Base-by-base conservation (phyloP, 2,888 invertebrate genomes). In the Deilephila elpenor region DNA sequence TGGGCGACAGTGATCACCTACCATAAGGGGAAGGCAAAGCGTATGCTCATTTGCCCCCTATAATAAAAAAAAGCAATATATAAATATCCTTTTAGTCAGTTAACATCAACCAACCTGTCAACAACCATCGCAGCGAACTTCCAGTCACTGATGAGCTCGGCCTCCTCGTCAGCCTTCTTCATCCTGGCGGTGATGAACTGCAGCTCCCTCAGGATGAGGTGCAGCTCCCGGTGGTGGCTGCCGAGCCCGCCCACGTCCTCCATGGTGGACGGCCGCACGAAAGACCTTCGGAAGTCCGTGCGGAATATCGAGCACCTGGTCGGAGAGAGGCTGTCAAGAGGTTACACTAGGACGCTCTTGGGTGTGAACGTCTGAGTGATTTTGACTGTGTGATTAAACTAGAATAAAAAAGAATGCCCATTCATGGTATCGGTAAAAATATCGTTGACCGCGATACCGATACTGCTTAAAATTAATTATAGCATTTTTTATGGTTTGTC, bases 91-190 rank as follows among this genome's bases (percentile, higher is more conserved):
- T 44, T 14, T 3, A 11, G 6, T 56, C 56, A n/a, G 19, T 14
- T n/a, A 44, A 14, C 44, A 44, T 44, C 44, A n/a, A 76, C 83
- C 89, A 78, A 96, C 96, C 98, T 97, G 95, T 99, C 99, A 89
- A 99, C 98, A 89, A 99, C 99, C 98, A 99, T 98, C 80, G 99
- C 99, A 74, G 99, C 99, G 91, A 99, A 99, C 92, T 98, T 99
- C 99, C 99, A 99, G 92, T 99, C 99, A 93, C 97, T 98, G 84
- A 98, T 98, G 81, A 98, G 96, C 89, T 99, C 98, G 74, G 97
- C 97, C 88, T 98, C 98, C 85, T 98, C 98, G 88, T 99, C 99
- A 74, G 98, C 97, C 91, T 98, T 98, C 91, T 97, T 97, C 97
- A 99, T 98, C 85, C 98, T 96, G 83, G 97, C 96, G 60, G 99